Base-by-base conservation (phyloP, 2,888 invertebrate species). In the Papilio gigon region DNA sequence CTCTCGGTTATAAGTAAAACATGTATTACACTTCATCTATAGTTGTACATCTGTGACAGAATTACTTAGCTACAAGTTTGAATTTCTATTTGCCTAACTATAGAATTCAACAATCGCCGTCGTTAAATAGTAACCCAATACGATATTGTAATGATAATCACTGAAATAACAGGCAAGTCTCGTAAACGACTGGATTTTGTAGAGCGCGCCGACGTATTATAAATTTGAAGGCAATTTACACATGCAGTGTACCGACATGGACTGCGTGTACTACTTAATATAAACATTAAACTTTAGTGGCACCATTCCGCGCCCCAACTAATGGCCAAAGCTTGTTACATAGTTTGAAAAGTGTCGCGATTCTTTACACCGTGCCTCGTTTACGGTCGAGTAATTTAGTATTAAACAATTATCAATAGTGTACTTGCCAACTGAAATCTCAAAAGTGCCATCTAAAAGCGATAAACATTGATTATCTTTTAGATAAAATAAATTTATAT, bases 261-360 rank as follows among this genome's bases (percentile, higher is more conserved):
- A 64, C 44, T 71, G 47, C 62, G 72, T 58, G 71, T 70, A 74
- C 74, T 77, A 76, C 76, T 78, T 79, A 81, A 87, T 84, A 87
- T 89, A 89, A 89, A 90, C 88, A 89, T 89, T 85, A 83, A 86
- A 86, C 81, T 89, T 90, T 85, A 91, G 77, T 83, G 75, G 77
- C 73, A 74, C 81, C 80, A 79, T 84, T 84, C 82, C 76, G 75
- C 75, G 77, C 75, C 74, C 75, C 75, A 80, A 83, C 90, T 92
- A 92, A 93, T 92, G 92, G 92, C 83, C 78, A 88, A 92, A 92
- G 81, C 92, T 81, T 92, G 92, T 88, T 81, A 80, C 85, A 80
- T 80, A 82, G 82, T 83, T 78, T 75, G 75, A 74, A 76, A 76
- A 74, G 77, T 78, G 77, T 81, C 79, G 76, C 79, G 82, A 83